Evolutionary conservation across 1,140 invertebrate genomes (phyloP), one percentile per base, ranked within the genome.

Genomic region (Drosophila truncata): DNA sequence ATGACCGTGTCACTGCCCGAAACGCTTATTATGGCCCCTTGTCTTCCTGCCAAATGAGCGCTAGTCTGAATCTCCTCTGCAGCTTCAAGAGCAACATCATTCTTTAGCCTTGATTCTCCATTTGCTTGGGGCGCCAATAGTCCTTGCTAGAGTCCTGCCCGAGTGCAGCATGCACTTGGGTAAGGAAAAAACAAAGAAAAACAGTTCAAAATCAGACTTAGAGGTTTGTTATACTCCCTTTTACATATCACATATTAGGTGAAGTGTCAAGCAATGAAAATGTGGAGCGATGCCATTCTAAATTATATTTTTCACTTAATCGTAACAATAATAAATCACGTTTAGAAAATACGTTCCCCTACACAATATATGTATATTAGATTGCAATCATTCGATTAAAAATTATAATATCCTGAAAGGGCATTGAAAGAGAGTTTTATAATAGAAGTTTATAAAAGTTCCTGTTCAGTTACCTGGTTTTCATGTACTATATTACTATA

Each of bases 21-120:
- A 55, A 55, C 52, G 52, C 52, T 55, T 55, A 55, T 55, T 55
- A 55, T 55, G 52, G 52, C 52, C 52, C 52, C 52, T 55, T 55
- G 52, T 55, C 52, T 55, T 55, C 52, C 52, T 55, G 52, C 52
- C 52, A 55, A 55, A 55, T 55, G 31, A 55, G 52, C 52, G 33
- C 52, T 55, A 55, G 52, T 55, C 52, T 55, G 52, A 55, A 37
- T 55, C 33, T 23, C 33, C 52, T 55, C 20, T 25, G 31, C 33
- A 37, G 52, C 52, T 55, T 55, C 52, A 37, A 25, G 52, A 55
- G 52, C 52, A 23, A 25, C 52, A 55, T 55, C 52, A 55, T 25
- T 35, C 20, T 35, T 23, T 35, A 16, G 50, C 31, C 50, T 23
- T 23, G 14, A 55, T 37, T 55, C 33, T 23, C 14, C 13, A 14